phyloP scores from a whole-genome alignment of 2,888 invertebrate species.

The Blastobasis adustella region DNA sequence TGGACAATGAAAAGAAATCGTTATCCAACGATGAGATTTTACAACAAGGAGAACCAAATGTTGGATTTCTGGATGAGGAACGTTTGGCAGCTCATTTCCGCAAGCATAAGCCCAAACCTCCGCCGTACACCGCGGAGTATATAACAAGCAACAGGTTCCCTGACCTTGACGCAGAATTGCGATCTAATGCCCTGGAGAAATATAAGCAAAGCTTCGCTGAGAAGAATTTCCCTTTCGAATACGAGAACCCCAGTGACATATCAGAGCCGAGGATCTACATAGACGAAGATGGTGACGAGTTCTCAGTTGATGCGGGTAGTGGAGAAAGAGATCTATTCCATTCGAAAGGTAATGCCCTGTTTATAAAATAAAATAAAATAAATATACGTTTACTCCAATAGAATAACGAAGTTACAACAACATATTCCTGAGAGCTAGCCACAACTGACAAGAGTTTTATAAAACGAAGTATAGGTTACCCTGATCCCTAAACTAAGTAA shows the following conservation, averaged over 20 bases:
- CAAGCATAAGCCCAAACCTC: constrained; percentile 51
- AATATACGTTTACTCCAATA: too few relatives aligned
- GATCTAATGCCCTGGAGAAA: constrained; percentile 59
- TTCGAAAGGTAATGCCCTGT: constrained; percentile 39
- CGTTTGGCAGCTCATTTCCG: constrained; percentile 65
- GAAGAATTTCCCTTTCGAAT: constrained; percentile 67
- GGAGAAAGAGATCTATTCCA: constrained; percentile 53
- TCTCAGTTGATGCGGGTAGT: constrained; percentile 55
- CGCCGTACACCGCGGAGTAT: constrained; percentile 58
- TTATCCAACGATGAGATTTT: constrained; percentile 24
- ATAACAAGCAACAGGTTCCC: constrained; percentile 54
- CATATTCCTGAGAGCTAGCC: too few relatives aligned
- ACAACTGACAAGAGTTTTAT: background rate
- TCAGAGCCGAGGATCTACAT: constrained; percentile 75
- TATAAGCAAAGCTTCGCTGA: constrained; percentile 63
- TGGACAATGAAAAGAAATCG: constrained; percentile 59
- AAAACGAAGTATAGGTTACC: too few relatives aligned
- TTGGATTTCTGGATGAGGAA: constrained; percentile 60
- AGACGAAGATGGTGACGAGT: constrained; percentile 68
- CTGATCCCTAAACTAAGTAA: background rate
- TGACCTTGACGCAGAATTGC: constrained; percentile 58
- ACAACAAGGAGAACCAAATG: constrained; percentile 37
- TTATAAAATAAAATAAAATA: too few relatives aligned
- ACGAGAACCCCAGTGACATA: constrained; percentile 59
- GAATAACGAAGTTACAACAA: too few relatives aligned